Percentiles rank a stretch among this genome's conserved stretches.
Conservation (phyloP, 2,797 vertebrate species). For the Sylvilagus floridanus region DNA sequence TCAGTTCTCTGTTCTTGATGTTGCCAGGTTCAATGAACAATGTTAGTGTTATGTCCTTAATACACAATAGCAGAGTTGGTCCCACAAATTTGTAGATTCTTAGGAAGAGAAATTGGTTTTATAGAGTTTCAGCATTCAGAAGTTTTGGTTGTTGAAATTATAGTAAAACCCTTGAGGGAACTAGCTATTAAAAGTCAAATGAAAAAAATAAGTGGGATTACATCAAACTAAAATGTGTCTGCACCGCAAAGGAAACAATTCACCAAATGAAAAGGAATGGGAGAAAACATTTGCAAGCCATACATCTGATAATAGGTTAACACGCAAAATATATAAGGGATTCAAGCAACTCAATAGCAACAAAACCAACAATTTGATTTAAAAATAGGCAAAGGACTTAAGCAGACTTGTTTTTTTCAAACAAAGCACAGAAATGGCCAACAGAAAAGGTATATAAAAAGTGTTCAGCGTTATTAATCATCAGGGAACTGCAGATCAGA, state of each 20-base stretch:
- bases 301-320: background rate
- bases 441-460: background rate
- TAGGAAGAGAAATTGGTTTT: background rate
- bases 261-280: background rate
- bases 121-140: constrained; percentile 11
- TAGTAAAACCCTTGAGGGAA: background rate
- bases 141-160: constrained; percentile 23
- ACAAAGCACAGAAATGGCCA: background rate
- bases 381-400: background rate
- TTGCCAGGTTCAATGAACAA: constrained; percentile 31
- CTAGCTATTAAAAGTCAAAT: constrained; percentile 4
- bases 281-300: background rate
- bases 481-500: background rate
- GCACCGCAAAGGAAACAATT: background rate
- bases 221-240: background rate
- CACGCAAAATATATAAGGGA: background rate
- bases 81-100: constrained; percentile 47
- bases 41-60: constrained; percentile 42
- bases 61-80: background rate
- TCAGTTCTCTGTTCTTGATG: constrained; percentile 29
- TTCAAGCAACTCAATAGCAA: background rate
- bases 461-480: background rate
- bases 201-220: background rate
- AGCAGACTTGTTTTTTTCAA: background rate
- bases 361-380: background rate